Percentiles rank a stretch among this genome's conserved stretches.
Conservation (phyloP, 1,140 invertebrate genomes). For the Apis cerana region DNA sequence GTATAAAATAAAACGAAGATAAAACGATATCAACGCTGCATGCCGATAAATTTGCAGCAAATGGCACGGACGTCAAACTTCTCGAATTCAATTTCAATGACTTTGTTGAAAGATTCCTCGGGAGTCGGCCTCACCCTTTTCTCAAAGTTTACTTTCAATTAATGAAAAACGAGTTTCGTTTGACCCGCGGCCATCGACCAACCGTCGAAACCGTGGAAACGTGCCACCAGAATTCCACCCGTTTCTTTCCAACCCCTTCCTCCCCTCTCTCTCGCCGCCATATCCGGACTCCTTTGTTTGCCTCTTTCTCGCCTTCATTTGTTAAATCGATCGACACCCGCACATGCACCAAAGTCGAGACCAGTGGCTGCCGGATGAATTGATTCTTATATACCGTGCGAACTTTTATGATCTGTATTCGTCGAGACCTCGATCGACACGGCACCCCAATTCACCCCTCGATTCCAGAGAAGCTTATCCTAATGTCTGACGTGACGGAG, state of each 20-base stretch:
- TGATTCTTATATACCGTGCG: background rate
- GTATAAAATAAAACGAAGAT: background rate
- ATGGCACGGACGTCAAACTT: constrained; percentile 50
- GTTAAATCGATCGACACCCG: constrained; percentile 36
- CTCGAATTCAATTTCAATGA: constrained; percentile 56
- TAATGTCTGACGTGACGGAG: background rate
- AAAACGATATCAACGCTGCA: constrained; percentile 19
- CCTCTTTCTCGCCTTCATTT: constrained; percentile 24
- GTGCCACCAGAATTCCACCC: constrained; percentile 38
- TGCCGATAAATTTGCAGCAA: constrained; percentile 48
- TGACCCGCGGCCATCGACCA: constrained; percentile 58
- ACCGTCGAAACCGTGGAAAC: constrained; percentile 38
- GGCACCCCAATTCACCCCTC: background rate
- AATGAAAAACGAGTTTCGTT: constrained; percentile 69
- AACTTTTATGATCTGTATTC: constrained; percentile 11
- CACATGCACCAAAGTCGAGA: background rate
- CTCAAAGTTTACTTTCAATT: constrained; percentile 70
- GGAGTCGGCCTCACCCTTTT: constrained; percentile 16
- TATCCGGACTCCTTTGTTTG: too few species aligned
- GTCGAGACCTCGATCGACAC: background rate
- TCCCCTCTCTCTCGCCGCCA: too few species aligned
- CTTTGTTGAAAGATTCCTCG: constrained; percentile 57
- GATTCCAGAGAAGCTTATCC: background rate
- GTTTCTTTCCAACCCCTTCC: background rate
- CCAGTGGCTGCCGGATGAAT: constrained; percentile 13